phyloP scores from a whole-genome alignment of 2,888 invertebrate species.

The Tenodera sinensis region DNA sequence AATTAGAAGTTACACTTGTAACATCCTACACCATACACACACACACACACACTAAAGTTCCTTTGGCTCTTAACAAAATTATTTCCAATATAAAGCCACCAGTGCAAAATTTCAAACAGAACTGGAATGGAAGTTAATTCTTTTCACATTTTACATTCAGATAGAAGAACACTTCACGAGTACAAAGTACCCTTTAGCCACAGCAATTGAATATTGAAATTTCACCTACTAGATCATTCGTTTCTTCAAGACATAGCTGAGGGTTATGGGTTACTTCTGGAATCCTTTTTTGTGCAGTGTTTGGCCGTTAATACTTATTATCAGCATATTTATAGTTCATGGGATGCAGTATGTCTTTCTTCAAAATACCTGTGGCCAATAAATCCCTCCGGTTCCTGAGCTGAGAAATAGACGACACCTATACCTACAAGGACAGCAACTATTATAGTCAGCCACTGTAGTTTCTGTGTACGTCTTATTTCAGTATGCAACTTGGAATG shows the following conservation, averaged over 20 bases:
- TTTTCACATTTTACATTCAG: background rate
- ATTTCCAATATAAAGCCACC: background rate
- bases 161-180: background rate
- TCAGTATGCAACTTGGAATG: slow-evolving; percentile 50
- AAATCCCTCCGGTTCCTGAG: background rate
- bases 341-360: background rate
- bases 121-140: background rate
- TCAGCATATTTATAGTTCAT: background rate
- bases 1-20: no score
- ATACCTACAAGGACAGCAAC: slow-evolving; percentile 47
- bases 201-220: background rate
- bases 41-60: background rate
- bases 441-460: slow-evolving; percentile 51
- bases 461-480: slow-evolving; percentile 48
- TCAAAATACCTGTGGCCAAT: slow-evolving; percentile 4
- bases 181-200: background rate
- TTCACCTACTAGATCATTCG: background rate
- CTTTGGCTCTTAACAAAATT: background rate
- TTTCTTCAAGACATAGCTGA: background rate
- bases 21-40: background rate
- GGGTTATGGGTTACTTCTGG: background rate
- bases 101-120: background rate
- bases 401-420: slow-evolving; percentile 36
- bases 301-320: background rate
- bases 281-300: background rate